A percentile compares a stretch with the other conserved stretches of the same genome.
Conservation (phyloP, 2,113 vertebrate species). For the Leucoraja erinaceus region DNA sequence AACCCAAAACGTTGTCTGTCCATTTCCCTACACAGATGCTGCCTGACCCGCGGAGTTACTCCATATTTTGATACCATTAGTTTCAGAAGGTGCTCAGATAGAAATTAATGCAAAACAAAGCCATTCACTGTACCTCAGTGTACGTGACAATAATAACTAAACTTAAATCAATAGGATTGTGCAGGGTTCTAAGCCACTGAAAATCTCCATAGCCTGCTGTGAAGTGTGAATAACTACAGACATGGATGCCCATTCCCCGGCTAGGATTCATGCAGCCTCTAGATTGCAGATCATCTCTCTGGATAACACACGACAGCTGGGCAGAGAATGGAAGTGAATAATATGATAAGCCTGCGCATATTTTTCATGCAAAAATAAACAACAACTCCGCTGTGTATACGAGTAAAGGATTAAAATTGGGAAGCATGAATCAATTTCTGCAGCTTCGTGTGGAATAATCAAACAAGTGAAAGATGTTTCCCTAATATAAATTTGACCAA, state of each 20-base stretch:
- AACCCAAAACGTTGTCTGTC: too few species aligned
- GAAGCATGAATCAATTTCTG: not conserved
- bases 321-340: conserved; percentile 11
- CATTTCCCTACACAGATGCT: too few species aligned
- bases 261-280: not conserved
- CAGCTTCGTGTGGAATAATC: not conserved
- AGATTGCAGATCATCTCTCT: not conserved
- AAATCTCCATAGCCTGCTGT: conserved; percentile 44
- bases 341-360: not conserved
- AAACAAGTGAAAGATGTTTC: not conserved
- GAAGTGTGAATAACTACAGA: conserved; percentile 32
- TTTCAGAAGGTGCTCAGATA: too few species aligned
- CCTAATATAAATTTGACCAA: not conserved
- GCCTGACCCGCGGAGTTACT: too few species aligned
- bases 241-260: not conserved
- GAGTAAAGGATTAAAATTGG: not conserved
- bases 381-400: not conserved
- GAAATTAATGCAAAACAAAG: too few species aligned
- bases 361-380: not conserved
- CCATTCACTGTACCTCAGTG: too few species aligned
- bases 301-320: not conserved
- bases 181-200: conserved; percentile 57
- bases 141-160: too few species aligned
- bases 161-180: conserved; percentile 50
- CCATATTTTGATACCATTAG: too few species aligned